phyloP scores from a whole-genome alignment of 2,888 invertebrate genomes.

The Candidula unifasciata region DNA sequence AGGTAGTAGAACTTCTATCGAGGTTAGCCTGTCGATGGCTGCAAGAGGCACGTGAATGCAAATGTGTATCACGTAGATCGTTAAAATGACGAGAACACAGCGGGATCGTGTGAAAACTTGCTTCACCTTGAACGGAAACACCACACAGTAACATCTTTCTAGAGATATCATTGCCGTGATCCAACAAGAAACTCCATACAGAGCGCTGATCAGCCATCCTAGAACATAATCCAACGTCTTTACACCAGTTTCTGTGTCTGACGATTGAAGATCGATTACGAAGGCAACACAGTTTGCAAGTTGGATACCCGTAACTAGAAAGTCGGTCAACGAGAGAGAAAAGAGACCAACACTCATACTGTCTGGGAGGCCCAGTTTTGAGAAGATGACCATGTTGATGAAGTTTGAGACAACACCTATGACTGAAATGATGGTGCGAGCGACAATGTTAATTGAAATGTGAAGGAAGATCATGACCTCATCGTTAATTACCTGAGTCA shows the following conservation, averaged over 20 bases:
- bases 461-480: neutral
- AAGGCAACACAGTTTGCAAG: neutral
- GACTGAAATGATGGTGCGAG: neutral
- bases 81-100: neutral
- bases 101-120: slow-evolving; percentile 15
- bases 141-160: slow-evolving; percentile 35
- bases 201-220: neutral
- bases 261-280: neutral
- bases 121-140: slow-evolving; percentile 10
- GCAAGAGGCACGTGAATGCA: neutral
- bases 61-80: slow-evolving; percentile 4
- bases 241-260: neutral
- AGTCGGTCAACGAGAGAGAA: slow-evolving; percentile 14
- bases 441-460: neutral
- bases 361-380: neutral
- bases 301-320: neutral
- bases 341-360: slow-evolving; percentile 25
- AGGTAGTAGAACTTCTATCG: neutral
- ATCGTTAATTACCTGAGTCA: neutral
- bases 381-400: slow-evolving; percentile 19
- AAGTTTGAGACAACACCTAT: slow-evolving; percentile 1
- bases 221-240: neutral
- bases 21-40: neutral
- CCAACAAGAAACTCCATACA: slow-evolving; percentile 21
- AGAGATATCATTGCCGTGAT: slow-evolving; percentile 5